A percentile compares a stretch with the other conserved stretches of the same genome.
phyloP scores from a whole-genome alignment of 2,113 vertebrate genomes.

The Donacobius atricapilla region DNA sequence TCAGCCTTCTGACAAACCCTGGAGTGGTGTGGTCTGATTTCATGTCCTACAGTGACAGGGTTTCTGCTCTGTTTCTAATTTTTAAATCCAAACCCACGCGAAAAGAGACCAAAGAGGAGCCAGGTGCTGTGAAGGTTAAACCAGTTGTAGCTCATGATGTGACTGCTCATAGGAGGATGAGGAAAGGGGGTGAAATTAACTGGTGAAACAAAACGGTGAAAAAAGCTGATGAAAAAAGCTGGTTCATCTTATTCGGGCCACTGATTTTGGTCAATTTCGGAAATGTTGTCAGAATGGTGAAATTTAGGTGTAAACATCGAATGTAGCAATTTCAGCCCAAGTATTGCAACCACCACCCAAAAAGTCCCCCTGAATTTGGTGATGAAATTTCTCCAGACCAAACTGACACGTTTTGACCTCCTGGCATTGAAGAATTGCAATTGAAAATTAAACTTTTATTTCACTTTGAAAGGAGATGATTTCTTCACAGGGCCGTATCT shows the following conservation, averaged over 20 bases:
- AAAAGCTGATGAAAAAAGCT: too few relatives aligned
- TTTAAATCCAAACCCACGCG: background rate
- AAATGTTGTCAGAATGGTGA: background rate
- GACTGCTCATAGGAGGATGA: background rate
- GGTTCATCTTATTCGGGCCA: background rate
- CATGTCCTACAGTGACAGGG: too few relatives aligned
- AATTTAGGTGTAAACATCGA: background rate
- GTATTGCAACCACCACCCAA: background rate
- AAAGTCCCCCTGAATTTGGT: background rate
- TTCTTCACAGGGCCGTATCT: background rate
- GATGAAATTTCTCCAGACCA: background rate
- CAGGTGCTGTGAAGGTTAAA: background rate
- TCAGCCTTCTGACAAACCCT: too few relatives aligned
- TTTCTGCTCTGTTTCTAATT: background rate
- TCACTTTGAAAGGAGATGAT: fast-evolving
- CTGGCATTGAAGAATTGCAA: background rate
- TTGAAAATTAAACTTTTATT: background rate
- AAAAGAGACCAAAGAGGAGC: background rate
- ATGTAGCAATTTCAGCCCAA: background rate
- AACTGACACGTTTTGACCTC: background rate
- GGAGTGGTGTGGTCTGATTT: too few relatives aligned
- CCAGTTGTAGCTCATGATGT: background rate
- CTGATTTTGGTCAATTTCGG: fast-evolving
- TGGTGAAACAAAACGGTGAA: background rate
- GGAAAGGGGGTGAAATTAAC: background rate